These are phyloP conservation scores for Ephialtes manifestator DNA, from an alignment of 2,888 invertebrate species.

Conservation along the genomic window DNA sequence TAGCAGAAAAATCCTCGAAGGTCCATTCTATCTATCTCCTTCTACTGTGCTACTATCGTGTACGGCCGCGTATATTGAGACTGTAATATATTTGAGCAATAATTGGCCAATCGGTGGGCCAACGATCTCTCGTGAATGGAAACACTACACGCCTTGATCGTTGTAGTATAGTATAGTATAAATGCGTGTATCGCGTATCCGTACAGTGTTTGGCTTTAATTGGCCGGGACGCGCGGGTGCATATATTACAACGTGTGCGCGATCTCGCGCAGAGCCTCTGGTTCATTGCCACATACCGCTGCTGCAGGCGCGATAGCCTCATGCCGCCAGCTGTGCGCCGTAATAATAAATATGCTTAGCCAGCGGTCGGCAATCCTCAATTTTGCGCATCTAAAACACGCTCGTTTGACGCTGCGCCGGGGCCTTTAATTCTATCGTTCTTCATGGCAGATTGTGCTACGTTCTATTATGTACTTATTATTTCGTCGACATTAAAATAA, in stretches of 20 bases:
- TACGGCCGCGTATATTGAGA: background rate
- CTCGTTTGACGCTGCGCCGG: background rate
- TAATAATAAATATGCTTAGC: constrained; percentile 54
- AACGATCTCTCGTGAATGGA: constrained; percentile 25
- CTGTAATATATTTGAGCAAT: constrained; percentile 24
- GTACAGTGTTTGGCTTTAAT: constrained; percentile 17
- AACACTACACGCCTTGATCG: constrained; percentile 2
- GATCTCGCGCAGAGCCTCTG: constrained; percentile 29
- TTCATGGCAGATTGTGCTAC: background rate
- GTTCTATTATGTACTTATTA: background rate
- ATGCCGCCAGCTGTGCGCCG: constrained; percentile 37
- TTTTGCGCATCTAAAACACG: constrained; percentile 12
- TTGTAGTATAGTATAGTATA: background rate
- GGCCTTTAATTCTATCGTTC: background rate
- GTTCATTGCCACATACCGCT: constrained; percentile 57
- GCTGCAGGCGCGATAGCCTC: constrained; percentile 17
- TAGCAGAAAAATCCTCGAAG: background rate
- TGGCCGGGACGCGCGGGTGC: constrained; percentile 12
- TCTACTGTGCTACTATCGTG: background rate
- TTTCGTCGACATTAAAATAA: background rate
- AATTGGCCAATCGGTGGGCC: constrained; percentile 28
- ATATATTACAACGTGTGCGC: constrained; percentile 5
- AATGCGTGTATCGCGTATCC: constrained; percentile 20
- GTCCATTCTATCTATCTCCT: background rate
- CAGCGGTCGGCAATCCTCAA: constrained; percentile 16